Evolutionary conservation across 2,797 vertebrate species (phyloP), one percentile per base, ranked within the genome.

Genomic region (Ciconia nigra): DNA sequence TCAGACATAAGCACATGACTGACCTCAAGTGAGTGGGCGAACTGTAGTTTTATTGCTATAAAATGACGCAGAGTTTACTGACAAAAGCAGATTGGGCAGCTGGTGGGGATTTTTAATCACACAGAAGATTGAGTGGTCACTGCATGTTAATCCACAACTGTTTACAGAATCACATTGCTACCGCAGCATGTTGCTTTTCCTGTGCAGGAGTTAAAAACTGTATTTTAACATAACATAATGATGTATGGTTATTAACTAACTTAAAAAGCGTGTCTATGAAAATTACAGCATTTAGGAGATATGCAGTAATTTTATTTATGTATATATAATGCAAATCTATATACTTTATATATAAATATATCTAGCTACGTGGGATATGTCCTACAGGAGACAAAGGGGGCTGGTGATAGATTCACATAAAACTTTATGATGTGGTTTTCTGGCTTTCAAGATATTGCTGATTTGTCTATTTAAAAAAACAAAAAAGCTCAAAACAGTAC

Each of bases 31-130:
- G 33, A 33, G 35, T 61, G 70, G 58, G 62, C 11, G 15, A 96
- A 55, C 55, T 47, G 66, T 84, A 2, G 41, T 90, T 94, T 93
- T 89, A 73, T 83, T 92, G 77, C 83, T 90, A 4, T 29, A 42
- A 90, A 96, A 82, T 82, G 80, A 46, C 3, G 17, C 39, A 39
- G 70, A 83, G 51, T 93, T 96, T 89, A 89, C 76, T 76, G 58
- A 83, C 71, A 89, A 92, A 93, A 83, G 78, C 90, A 94, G 81
- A 72, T 25, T 65, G 89, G 74, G 90, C 70, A 87, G 83, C 84
- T 94, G 78, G 70, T 73, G 59, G 55, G 63, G 78, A 69, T 67
- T 89, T 95, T 95, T 92, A 95, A 94, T 93, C 87, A 92, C 44
- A 55, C 78, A 77, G 83, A 92, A 91, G 71, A 83, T 85, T 83